These are phyloP conservation scores for Elachura formosa DNA, from an alignment of 2,113 vertebrate genomes.

Conservation along the genomic window DNA sequence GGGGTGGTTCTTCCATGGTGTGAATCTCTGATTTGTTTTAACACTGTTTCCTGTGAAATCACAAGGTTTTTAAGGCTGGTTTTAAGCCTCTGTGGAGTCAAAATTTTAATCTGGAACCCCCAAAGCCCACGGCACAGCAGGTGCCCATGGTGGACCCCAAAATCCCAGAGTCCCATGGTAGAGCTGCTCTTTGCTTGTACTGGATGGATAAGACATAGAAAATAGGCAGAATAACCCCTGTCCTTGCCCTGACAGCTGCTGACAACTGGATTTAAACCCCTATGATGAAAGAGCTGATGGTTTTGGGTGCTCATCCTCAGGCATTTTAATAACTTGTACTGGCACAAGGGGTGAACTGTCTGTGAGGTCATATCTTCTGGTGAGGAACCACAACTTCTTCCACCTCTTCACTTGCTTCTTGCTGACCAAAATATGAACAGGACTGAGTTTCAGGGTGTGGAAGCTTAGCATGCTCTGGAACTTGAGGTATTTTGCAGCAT, in stretches of 20 bases:
- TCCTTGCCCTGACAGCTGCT: background rate
- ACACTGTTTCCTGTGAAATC: accelerated
- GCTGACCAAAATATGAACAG: background rate
- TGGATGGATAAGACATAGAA: accelerated
- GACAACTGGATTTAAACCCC: background rate
- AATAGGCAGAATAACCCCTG: background rate
- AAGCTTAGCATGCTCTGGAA: background rate
- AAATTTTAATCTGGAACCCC: background rate
- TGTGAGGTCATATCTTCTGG: accelerated
- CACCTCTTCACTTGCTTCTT: background rate
- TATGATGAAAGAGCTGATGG: background rate
- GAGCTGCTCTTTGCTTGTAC: accelerated
- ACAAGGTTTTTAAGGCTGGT: background rate
- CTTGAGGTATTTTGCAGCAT: background rate
- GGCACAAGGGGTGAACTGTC: background rate
- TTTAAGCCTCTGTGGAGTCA: background rate
- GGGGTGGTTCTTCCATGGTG: accelerated
- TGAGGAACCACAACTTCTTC: background rate
- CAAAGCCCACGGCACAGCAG: background rate
- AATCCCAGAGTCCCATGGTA: background rate
- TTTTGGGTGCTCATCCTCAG: background rate
- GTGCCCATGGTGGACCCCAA: background rate
- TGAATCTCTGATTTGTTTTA: background rate
- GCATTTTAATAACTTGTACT: background rate
- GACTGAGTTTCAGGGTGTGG: background rate